Base-by-base conservation (phyloP, 2,888 invertebrate species). In the Epistrophe grossulariae region DNA sequence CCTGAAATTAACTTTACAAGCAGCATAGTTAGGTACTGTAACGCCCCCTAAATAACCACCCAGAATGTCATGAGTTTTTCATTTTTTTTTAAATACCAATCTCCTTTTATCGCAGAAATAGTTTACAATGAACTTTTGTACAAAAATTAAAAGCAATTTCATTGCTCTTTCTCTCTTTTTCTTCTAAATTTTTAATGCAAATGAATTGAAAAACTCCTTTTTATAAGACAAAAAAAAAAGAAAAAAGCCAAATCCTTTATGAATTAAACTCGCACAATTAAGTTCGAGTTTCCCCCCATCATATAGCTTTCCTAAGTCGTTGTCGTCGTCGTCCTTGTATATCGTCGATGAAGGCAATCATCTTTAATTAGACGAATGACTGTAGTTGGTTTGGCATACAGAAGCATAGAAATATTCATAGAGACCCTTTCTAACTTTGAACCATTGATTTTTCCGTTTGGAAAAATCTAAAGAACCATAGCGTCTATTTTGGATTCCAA, bases 281-380 rank as follows among this genome's bases (percentile, higher is more conserved):
- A 81, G 73, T 74, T 59, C 52, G 76, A 74, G 24, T n/a, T 40
- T 28, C 50, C 74, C n/a, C 15, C n/a, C n/a, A n/a, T n/a, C n/a
- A n/a, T n/a, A 11, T n/a, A 11, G 28, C 9, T 2, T 7, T 4
- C n/a, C n/a, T n/a, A n/a, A 48, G 7, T 43, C 11, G n/a, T 60
- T 13, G n/a, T 40, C 13, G n/a, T 40, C 15, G 24, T 70, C 52
- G 38, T 55, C 40, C 70, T 70, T 70, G 43, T 24, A 60, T 24
- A 60, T 52, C 38, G 55, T 59, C 71, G 52, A 79, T 60, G 57
- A 76, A 76, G 80, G 88, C 88, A 88, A 88, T 88, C 77, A 80
- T 84, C 88, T 79, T 88, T 84, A 84, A 88, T 88, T 88, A 84
- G 79, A 73, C 80, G 88, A 84, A 83, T 83, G 78, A 60, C 66